A percentile compares a stretch with the other conserved stretches of the same genome.
phyloP scores from a whole-genome alignment of 1,140 invertebrate genomes.

The Lepidurus couesii region DNA sequence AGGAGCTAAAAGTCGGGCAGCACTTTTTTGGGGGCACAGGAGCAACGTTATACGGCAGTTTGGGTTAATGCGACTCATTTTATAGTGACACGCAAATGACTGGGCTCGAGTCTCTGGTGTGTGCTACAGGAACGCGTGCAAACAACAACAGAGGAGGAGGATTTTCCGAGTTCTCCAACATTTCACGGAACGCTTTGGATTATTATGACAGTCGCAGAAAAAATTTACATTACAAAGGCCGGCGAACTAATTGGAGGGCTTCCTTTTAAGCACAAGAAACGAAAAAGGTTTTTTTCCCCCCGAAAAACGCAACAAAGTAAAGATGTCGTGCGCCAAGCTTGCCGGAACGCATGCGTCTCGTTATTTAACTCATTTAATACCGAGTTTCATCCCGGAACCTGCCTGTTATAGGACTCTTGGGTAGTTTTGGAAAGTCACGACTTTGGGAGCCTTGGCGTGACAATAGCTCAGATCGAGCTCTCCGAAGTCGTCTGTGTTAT shows the following conservation, averaged over 20 bases:
- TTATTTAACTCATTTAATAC: conserved; percentile 12
- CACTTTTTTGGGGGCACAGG: neutral
- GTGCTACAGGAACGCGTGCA: neutral
- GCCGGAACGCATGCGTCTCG: neutral
- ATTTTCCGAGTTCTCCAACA: neutral
- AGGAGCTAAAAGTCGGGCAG: too few relatives aligned
- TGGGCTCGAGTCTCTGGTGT: neutral
- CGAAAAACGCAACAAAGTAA: neutral
- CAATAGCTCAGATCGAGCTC: neutral
- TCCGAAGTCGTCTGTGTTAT: neutral
- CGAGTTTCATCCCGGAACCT: neutral
- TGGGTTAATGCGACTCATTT: neutral
- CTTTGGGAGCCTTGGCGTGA: neutral
- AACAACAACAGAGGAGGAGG: conserved; percentile 12
- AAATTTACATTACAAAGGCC: neutral
- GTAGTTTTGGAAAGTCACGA: neutral
- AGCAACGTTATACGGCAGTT: neutral
- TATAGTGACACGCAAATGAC: neutral
- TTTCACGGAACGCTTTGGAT: conserved; percentile 17
- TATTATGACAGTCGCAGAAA: neutral
- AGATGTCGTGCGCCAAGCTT: conserved; percentile 4
- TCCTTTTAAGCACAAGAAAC: neutral
- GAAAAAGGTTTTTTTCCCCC: neutral
- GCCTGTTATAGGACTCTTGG: neutral
- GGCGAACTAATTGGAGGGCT: conserved; percentile 12